Evolutionary conservation across 2,888 invertebrate genomes (phyloP), one percentile per base, ranked within the genome.

Genomic region (Apodemia hepburni): DNA sequence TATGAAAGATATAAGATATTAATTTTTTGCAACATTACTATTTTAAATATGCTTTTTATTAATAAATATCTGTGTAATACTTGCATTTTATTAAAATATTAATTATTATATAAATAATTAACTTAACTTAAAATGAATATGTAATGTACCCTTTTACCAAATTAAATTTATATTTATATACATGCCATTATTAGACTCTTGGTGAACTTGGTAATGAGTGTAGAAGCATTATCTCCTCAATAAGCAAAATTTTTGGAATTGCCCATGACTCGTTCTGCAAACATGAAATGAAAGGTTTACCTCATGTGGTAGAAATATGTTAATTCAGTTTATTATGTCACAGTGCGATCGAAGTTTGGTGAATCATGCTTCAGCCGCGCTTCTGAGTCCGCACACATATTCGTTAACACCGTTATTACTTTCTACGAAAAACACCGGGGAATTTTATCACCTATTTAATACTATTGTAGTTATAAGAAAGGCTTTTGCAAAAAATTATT

Each of bases 271-370:
- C 70, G 72, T 64, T 69, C 69, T 64, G 69, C 71, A 75, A 71
- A 70, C 71, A 75, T 80, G 77, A 80, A 84, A 82, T 75, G 78
- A 79, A 79, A 67, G 80, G 78, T 79, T 78, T 71, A 74, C 73
- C 77, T 75, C 74, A 80, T 81, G 77, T 75, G 75, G 76, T 70
- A 42, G 80, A 81, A 80, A 65, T 81, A 88, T 87, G 87, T 82
- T 86, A 86, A 90, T 88, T 87, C 75, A 72, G 82, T 80, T 86
- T 85, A 89, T 91, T 91, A 91, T 90, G 90, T 91, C 90, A 90
- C 87, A 73, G 74, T 73, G 74, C 70, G 73, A 70, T 72, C 77
- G 78, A 77, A 78, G 79, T 78, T 85, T 86, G 76, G 88, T 91
- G 91, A 90, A 84, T 91, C 91, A 91, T 79, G 72, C 68, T 58